Evolutionary conservation across 2,888 invertebrate species (phyloP), one percentile per base, ranked within the genome.

Genomic region (Drosophila suboccidentalis): DNA sequence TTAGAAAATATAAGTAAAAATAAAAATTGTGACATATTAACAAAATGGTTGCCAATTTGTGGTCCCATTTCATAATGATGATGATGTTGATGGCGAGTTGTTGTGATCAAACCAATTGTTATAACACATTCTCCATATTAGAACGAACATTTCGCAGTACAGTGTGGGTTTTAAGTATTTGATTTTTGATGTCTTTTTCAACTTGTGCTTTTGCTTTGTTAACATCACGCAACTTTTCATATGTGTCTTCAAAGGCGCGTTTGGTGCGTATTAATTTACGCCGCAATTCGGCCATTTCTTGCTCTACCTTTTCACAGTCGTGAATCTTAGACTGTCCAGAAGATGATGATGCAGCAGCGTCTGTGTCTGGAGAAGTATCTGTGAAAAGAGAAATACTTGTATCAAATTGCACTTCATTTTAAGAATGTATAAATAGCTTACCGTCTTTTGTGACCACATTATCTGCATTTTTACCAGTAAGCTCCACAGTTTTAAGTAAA

Each of bases 131-230:
- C 91, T 96, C 95, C 91, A 96, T 94, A 90, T 96, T 96, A 64
- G 95, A 95, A 76, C 96, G 95, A 43, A 96, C 96, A 92, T 95
- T 95, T 69, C 95, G 95, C 70, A 97, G 93, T 53, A 96, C 96
- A 81, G 95, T 95, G 79, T 96, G 96, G 26, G 96, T 96, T 93
- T 96, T 96, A 89, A 96, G 95, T 83, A 97, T 95, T 93, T 97
- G 96, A 86, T 95, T 95, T 91, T 96, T 96, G 90, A 97, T 97
- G 47, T 97, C 96, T 87, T 96, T 95, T 91, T 97, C 97, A 38
- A 97, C 96, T 92, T 95, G 95, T 89, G 95, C 95, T 92, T 97
- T 97, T 80, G 95, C 95, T 92, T 96, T 95, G 92, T 97, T 97
- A 50, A 97, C 95, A 13, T 95, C 94, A 79, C 95, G 95, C 54